Conservation (phyloP, 2,888 invertebrate genomes). For the Meghimatium bilineatum region DNA sequence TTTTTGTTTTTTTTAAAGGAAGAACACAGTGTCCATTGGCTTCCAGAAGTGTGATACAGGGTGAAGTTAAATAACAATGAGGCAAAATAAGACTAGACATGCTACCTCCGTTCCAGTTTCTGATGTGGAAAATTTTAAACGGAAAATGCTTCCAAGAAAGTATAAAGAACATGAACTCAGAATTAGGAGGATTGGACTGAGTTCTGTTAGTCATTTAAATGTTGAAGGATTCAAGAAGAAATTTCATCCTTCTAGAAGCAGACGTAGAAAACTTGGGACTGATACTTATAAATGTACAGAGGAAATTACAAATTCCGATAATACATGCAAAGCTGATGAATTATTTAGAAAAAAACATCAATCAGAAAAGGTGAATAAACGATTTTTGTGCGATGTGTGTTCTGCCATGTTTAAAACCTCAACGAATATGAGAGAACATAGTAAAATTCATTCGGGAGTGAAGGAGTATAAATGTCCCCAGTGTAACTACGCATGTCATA, state of each 20-base stretch:
- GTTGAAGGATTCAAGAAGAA: constrained; percentile 30
- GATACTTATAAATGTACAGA: no score
- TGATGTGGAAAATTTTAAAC: constrained; percentile 38
- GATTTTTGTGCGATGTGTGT: constrained; percentile 42
- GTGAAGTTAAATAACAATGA: neutral
- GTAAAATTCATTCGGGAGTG: constrained; percentile 21
- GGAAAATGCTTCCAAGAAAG: constrained; percentile 2
- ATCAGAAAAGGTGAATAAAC: neutral
- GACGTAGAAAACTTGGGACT: neutral
- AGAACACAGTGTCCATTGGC: no score
- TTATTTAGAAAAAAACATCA: neutral
- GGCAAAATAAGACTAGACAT: neutral
- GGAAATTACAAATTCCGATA: neutral
- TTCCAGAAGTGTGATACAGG: no score
- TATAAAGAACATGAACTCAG: neutral
- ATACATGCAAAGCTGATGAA: neutral
- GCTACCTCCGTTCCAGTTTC: neutral
- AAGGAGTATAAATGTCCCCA: constrained; percentile 39
- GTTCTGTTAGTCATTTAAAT: neutral
- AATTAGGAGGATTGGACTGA: neutral
- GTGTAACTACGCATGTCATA: constrained; percentile 40
- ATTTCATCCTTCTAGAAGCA: constrained; percentile 4
- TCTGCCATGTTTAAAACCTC: constrained; percentile 38
- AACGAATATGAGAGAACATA: constrained; percentile 40
- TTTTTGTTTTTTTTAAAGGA: no score